Conservation (phyloP, 2,797 vertebrate genomes). For the Catamblyrhynchus diadema region DNA sequence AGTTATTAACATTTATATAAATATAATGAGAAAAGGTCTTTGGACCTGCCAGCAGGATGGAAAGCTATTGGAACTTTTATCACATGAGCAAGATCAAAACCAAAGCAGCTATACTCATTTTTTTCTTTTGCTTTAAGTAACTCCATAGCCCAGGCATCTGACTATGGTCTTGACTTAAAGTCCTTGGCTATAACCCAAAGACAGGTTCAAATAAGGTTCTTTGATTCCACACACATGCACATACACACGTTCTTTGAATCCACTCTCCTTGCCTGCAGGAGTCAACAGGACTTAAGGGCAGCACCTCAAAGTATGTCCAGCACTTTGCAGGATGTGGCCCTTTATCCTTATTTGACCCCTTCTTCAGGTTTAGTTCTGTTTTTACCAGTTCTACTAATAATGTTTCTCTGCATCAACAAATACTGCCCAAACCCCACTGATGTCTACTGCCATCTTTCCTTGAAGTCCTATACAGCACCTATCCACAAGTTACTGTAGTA, state of each 20-base stretch:
- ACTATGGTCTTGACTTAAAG: slow-evolving; percentile 46
- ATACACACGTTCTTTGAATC: slow-evolving; percentile 14
- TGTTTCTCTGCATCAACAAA: background rate
- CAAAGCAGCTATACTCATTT: slow-evolving; percentile 19
- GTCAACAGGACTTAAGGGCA: background rate
- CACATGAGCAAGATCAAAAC: slow-evolving; percentile 66
- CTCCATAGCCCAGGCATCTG: slow-evolving; percentile 45
- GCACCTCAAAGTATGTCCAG: background rate
- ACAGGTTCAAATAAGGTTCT: slow-evolving; percentile 57
- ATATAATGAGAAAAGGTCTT: slow-evolving; percentile 41
- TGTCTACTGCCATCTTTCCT: background rate
- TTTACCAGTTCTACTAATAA: background rate
- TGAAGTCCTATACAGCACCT: background rate
- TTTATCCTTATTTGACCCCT: slow-evolving; percentile 18
- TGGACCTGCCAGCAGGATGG: slow-evolving; percentile 7
- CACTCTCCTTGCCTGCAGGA: background rate
- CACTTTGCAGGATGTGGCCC: background rate
- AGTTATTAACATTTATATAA: slow-evolving; percentile 40
- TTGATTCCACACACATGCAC: slow-evolving; percentile 25
- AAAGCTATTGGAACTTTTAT: slow-evolving; percentile 42
- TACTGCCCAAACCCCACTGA: background rate
- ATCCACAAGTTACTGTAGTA: background rate
- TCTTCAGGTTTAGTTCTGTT: background rate
- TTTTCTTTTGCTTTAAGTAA: slow-evolving; percentile 28
- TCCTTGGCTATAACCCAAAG: slow-evolving; percentile 31